Evolutionary conservation across 2,888 invertebrate genomes (phyloP).

Genomic region (Athalia rosae): DNA sequence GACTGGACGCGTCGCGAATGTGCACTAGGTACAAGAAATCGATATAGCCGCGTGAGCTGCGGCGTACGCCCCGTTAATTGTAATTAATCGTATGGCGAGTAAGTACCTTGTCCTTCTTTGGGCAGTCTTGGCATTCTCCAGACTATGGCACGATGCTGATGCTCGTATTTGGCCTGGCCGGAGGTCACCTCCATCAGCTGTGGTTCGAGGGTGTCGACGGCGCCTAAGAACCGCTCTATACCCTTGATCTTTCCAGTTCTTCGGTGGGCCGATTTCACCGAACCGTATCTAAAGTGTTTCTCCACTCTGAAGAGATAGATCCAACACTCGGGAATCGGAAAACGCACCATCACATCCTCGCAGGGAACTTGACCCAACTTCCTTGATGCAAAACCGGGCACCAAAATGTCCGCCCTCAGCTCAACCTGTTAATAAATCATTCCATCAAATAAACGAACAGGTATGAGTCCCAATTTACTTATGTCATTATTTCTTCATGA

Average conservation of each 20-base stretch:
- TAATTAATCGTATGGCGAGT: constrained; percentile 39
- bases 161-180: constrained; percentile 98
- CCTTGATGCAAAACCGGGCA: constrained; percentile 97
- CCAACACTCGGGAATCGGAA: constrained; percentile 99
- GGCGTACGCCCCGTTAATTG: constrained; percentile 2
- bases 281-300: constrained; percentile 87
- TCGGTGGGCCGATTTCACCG: constrained; percentile 73
- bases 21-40: neutral
- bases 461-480: neutral
- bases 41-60: neutral
- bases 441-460: constrained; percentile 33
- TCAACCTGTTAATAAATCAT: constrained; percentile 81
- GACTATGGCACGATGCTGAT: constrained; percentile 97
- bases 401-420: constrained; percentile 94
- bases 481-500: constrained; percentile 15
- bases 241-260: constrained; percentile 94
- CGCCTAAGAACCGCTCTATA: constrained; percentile 92
- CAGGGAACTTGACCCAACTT: constrained; percentile 97
- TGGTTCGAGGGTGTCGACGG: constrained; percentile 92
- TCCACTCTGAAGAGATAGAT: constrained; percentile 99
- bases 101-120: constrained; percentile 96
- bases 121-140: constrained; percentile 99
- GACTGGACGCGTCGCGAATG: no score
- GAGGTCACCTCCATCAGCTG: constrained; percentile 97
- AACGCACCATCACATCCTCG: constrained; percentile 96